Evolutionary conservation across 2,797 vertebrate genomes (phyloP), one percentile per base, ranked within the genome.

Genomic region (Triplophysa yarkandensis): DNA sequence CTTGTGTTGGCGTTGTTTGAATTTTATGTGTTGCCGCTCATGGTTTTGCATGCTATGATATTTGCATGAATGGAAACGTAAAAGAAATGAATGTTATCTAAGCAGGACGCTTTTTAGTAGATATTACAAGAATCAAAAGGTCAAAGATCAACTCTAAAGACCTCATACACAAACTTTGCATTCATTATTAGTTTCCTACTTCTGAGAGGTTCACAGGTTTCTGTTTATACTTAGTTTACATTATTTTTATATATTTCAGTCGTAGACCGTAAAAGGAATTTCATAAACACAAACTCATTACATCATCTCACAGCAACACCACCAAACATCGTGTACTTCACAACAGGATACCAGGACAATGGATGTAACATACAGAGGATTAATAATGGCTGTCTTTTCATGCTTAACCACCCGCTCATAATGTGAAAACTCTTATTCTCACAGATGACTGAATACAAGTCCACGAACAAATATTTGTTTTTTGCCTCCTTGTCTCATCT

Each of bases 1-100:
- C 9, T 52, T 25, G 11, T 44, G 13, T 6, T 52, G 21, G 8
- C 4, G 9, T 2, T 46, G 7, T 14, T 11, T 5, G n/a, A 25
- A 65, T 13, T 44, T 21, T 32, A 16, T 32, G 25, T 55, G 28
- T 41, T 63, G 39, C 54, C 41, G 17, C 25, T 44, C 21, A 14
- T 34, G n/a, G 17, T 25, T 71, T 65, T 55, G 61, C 60, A 43
- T 39, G 9, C 2, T 14, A 14, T 17, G 21, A 23, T 55, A 23
- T 57, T 55, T 74, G 61, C 61, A 44, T 32, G 28, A 30, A 21
- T 72, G 46, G 54, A 30, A 41, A 63, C 30, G n/a, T n/a, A n/a
- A n/a, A 62, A 16, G 21, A 60, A 13, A 30, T 72, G 13, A 41
- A 25, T 57, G 16, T n/a, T 69, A 43, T 69, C 34, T 41, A 7